Evolutionary conservation across 2,113 vertebrate species (phyloP), one percentile per base, ranked within the genome.

Genomic region (Calonectris borealis): DNA sequence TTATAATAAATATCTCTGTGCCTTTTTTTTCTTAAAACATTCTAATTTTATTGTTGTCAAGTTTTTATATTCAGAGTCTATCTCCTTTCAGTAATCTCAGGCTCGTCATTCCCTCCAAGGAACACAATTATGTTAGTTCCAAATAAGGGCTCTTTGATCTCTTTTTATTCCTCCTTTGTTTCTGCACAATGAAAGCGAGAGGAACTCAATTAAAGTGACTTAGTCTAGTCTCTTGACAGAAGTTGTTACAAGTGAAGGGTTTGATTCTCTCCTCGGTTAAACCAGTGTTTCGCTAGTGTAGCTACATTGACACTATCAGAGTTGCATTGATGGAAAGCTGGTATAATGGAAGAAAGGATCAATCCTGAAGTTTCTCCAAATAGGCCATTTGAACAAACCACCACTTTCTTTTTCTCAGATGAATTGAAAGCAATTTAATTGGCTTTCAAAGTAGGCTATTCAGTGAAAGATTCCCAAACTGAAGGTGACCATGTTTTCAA

Each of bases 61-160:
- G 91, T 93, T 95, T 91, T 90, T 93, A 80, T 80, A 94, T 95
- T 95, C 94, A 91, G 77, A 86, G 83, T 65, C 93, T 90, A 65
- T 95, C 95, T 95, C 86, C 91, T 91, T 48, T 93, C 89, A 85
- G 95, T 97, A 96, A 96, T 95, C 93, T 94, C 20, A 5, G 72
- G 66, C 86, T 95, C 3, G 10, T 81, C n/a, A 26, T 95, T 83
- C 87, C 93, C 94, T 95, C 95, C 64, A 24, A 95, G 93, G 94
- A 93, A 95, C 84, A 91, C 95, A 97, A 96, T 95, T 96, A 95
- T 94, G 94, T 96, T 96, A 82, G 93, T 85, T 96, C 95, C 95
- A 97, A 93, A 97, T 95, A 97, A 97, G 89, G 91, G 70, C 84
- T 95, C 94, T 97, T 97, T 97, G 95, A 97, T 97, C 95, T 95